Evolutionary conservation across 2,888 invertebrate genomes (phyloP), one percentile per base, ranked within the genome.

Genomic region (Campopleginae sp.): DNA sequence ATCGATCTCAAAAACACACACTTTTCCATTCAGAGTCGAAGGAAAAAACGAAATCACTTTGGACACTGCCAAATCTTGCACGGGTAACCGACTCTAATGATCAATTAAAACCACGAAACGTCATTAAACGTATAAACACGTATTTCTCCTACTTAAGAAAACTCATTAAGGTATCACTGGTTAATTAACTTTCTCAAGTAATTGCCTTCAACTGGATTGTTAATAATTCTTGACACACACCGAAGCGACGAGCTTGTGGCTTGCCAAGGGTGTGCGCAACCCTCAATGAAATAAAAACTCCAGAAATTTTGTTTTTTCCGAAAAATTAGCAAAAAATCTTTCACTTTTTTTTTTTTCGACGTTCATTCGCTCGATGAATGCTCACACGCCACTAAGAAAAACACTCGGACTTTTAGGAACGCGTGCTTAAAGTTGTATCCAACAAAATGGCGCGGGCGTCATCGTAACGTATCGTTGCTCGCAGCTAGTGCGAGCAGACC

Each of bases 361-460:
- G 12, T 33, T 33, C 33, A 31, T 10, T 10, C 10, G 10, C 6
- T 7, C 27, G 4, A 51, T 17, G 14, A 23, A 46, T 58, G 70
- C 75, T 71, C 79, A 61, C 46, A 38, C 65, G 58, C 23, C 17
- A 78, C 44, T 8, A 23, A 51, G 6, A 17, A 70, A 58, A 75
- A 76, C 80, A 80, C 76, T 84, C 81, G 79, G 82, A 81, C 80
- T 86, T 78, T 58, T 48, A 12, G 33, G 81, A 85, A 83, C 88
- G 86, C 87, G 88, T 88, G 86, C 71, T 85, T 71, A 76, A 63
- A 71, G 58, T 51, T 19, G 27, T 27, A 48, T 74, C 31, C 76
- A 61, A 82, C 82, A 85, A 85, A 85, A 85, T 82, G 85, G 82
- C 82, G 85, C 76, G 85, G 76, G 72, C 85, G 72, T 80, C 85